A percentile compares a stretch with the other conserved stretches of the same genome.
Evolutionary conservation across 2,888 invertebrate species (phyloP).

Genomic region (Zaprionus bogoriensis): DNA sequence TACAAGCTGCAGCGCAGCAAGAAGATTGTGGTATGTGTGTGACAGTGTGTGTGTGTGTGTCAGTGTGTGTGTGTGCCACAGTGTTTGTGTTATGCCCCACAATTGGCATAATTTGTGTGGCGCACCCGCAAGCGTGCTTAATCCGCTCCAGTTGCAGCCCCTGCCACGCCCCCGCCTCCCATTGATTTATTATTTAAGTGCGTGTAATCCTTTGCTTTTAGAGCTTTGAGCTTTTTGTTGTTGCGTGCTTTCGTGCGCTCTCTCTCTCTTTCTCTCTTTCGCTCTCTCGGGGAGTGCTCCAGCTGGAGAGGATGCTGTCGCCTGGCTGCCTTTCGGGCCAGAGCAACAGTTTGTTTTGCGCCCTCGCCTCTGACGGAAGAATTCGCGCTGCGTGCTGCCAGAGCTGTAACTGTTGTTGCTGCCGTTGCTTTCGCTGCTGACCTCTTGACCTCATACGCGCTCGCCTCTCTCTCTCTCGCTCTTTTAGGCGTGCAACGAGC

Average conservation of each 20-base stretch:
- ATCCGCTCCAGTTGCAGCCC: neutral
- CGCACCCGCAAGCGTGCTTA: neutral
- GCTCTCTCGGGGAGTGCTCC: neutral
- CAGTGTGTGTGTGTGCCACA: conserved; percentile 35
- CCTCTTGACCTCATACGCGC: conserved; percentile 14
- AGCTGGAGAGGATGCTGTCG: conserved; percentile 27
- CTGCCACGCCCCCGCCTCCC: neutral
- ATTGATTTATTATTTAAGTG: conserved; percentile 64
- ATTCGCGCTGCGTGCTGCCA: conserved; percentile 20
- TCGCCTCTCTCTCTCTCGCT: conserved; percentile 2
- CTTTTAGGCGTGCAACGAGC: conserved; percentile 30
- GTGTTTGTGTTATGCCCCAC: neutral
- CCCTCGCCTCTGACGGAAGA: conserved; percentile 61
- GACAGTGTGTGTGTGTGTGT: neutral
- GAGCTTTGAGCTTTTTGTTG: conserved; percentile 61
- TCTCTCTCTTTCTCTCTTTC: conserved; percentile 6
- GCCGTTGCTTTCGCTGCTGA: conserved; percentile 3
- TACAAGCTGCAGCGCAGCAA: conserved; percentile 61
- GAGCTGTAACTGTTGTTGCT: neutral
- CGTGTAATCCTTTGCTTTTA: conserved; percentile 53
- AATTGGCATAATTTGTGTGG: conserved; percentile 3
- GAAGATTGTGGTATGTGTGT: conserved; percentile 54
- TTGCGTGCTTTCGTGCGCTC: conserved; percentile 19
- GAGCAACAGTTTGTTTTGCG: conserved; percentile 78
- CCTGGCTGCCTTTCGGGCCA: conserved; percentile 15